Evolutionary conservation across 2,797 vertebrate species (phyloP).

Genomic region (Smutsia gigantea): DNA sequence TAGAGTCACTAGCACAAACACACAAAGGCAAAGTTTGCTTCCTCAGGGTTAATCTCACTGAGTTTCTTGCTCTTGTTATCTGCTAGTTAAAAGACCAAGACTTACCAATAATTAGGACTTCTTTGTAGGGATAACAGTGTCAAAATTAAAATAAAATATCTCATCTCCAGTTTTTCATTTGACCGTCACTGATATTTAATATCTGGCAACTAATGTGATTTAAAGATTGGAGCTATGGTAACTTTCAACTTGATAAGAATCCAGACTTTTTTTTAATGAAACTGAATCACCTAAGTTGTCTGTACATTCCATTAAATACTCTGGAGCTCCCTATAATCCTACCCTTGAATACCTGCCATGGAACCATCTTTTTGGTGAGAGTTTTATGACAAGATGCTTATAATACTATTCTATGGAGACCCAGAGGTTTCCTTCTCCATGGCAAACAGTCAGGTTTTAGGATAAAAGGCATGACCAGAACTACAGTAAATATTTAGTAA

Average conservation of each 20-base stretch:
- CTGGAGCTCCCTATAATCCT: background rate
- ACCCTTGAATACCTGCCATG: background rate
- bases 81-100: background rate
- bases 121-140: background rate
- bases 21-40: conserved; percentile 22
- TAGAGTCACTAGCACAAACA: background rate
- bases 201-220: background rate
- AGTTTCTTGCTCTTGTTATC: background rate
- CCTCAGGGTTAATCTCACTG: background rate
- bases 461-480: background rate
- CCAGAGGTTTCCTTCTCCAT: background rate
- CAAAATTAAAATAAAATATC: conserved; percentile 30
- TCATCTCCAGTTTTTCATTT: background rate
- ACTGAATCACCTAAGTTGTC: background rate
- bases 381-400: conserved; percentile 41
- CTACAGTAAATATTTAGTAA: conserved; percentile 6
- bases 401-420: background rate
- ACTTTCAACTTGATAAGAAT: background rate
- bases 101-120: background rate
- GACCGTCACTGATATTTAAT: background rate
- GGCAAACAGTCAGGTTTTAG: background rate
- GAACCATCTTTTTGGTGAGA: background rate
- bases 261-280: background rate
- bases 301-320: conserved; percentile 21
- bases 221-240: background rate